A percentile compares a stretch with the other conserved stretches of the same genome.
These are phyloP conservation scores for Meiosimyza platycephala DNA, from an alignment of 2,888 invertebrate species.

Conservation along the genomic window DNA sequence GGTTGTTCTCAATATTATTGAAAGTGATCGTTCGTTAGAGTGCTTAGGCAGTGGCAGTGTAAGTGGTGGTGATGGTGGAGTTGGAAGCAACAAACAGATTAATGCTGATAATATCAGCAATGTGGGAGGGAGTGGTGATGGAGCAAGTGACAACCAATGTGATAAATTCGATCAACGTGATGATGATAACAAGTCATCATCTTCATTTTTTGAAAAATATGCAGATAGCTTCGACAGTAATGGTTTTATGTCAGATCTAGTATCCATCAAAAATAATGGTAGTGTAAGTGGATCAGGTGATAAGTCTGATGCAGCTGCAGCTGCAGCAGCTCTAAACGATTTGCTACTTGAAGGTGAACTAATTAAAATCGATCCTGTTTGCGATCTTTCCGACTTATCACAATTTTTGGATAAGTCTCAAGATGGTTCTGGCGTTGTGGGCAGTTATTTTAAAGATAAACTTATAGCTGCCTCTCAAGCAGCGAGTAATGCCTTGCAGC, in stretches of 20 bases:
- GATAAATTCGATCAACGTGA: slow-evolving; percentile 50
- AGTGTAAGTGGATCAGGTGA: slow-evolving; percentile 46
- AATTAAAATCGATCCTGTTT: slow-evolving; percentile 41
- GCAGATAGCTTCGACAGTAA: slow-evolving; percentile 63
- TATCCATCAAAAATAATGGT: slow-evolving; percentile 49
- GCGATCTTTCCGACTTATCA: slow-evolving; percentile 53
- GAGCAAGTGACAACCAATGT: slow-evolving; percentile 48
- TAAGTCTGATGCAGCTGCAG: slow-evolving; percentile 48
- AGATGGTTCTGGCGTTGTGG: slow-evolving; percentile 51
- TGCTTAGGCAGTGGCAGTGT: slow-evolving; percentile 45
- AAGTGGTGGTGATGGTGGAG: slow-evolving; percentile 28
- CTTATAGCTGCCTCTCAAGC: slow-evolving; percentile 52
- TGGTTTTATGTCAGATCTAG: slow-evolving; percentile 58
- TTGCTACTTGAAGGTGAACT: slow-evolving; percentile 49
- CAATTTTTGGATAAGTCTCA: slow-evolving; percentile 53
- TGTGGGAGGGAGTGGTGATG: slow-evolving; percentile 47
- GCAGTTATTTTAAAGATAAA: slow-evolving; percentile 55
- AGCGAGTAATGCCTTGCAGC: slow-evolving; percentile 40
- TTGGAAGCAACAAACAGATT: slow-evolving; percentile 10
- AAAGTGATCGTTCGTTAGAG: slow-evolving; percentile 54
- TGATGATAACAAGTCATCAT: slow-evolving; percentile 56
- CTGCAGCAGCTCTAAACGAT: slow-evolving; percentile 43
- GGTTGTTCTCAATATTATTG: slow-evolving; percentile 60
- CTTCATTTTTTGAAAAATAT: slow-evolving; percentile 59
- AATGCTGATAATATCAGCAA: slow-evolving; percentile 20